phyloP scores from a whole-genome alignment of 1,140 invertebrate genomes.

The Branchinecta lindahli region DNA sequence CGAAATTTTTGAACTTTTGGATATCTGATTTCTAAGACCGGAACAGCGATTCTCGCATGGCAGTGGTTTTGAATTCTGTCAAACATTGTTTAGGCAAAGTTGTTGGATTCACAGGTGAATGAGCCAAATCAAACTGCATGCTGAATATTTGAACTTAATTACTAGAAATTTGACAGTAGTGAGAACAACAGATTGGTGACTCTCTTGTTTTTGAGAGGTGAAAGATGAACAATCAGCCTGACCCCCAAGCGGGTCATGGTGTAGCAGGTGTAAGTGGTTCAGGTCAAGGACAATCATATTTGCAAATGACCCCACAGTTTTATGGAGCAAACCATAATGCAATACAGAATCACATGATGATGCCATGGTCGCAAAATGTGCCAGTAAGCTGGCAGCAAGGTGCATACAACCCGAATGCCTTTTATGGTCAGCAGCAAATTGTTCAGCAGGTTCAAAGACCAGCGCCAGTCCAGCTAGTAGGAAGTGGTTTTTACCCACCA shows the following conservation, averaged over 20 bases:
- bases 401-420: background rate
- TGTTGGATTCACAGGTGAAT: too few relatives aligned
- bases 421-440: constrained; percentile 8
- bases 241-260: background rate
- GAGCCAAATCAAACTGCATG: too few relatives aligned
- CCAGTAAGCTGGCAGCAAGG: constrained; percentile 1
- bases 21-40: too few relatives aligned
- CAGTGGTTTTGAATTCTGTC: too few relatives aligned
- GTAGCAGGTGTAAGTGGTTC: constrained; percentile 3
- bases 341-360: background rate
- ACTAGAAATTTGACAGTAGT: too few relatives aligned
- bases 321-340: constrained; percentile 1
- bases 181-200: too few relatives aligned
- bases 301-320: constrained; percentile 8
- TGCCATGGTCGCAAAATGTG: background rate
- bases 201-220: too few relatives aligned
- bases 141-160: too few relatives aligned
- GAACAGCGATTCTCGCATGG: too few relatives aligned
- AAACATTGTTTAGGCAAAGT: too few relatives aligned
- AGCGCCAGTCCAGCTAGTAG: constrained; percentile 3
- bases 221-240: constrained; percentile 1
- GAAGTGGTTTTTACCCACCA: constrained; percentile 4
- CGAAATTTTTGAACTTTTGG: too few relatives aligned
- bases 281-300: constrained; percentile 1
- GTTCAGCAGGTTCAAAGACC: background rate